Evolutionary conservation across 2,888 invertebrate species (phyloP).

Genomic region (Tachystola acroxantha): DNA sequence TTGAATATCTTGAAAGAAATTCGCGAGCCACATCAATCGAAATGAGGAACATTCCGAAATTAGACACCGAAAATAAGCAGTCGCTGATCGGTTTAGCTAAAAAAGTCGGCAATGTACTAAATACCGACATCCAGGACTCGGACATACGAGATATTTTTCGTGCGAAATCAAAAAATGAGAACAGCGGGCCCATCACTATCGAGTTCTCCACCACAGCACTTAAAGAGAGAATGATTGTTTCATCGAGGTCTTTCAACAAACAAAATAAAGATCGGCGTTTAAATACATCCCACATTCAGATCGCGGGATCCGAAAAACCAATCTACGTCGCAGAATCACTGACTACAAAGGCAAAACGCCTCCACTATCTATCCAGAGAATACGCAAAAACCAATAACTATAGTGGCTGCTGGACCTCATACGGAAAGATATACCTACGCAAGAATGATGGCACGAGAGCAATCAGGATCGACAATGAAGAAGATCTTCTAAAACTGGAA

Average conservation of each 20-base stretch:
- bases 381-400: background rate
- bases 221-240: background rate
- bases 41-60: background rate
- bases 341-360: constrained; percentile 2
- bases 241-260: background rate
- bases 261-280: constrained; percentile 1
- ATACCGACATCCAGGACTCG: background rate
- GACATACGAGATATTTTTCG: background rate
- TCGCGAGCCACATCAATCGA: background rate
- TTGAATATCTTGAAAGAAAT: background rate
- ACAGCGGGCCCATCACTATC: background rate
- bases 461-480: background rate
- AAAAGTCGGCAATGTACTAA: background rate
- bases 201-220: constrained; percentile 1
- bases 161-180: background rate
- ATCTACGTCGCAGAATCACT: constrained; percentile 5
- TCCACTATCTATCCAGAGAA: constrained; percentile 1
- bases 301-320: background rate
- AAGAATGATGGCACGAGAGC: background rate
- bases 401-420: constrained; percentile 3
- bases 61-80: background rate
- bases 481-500: too few species aligned
- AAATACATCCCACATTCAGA: background rate
- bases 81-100: background rate
- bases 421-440: constrained; percentile 5